Conservation (phyloP, 2,797 vertebrate genomes). For the Betta splendens region DNA sequence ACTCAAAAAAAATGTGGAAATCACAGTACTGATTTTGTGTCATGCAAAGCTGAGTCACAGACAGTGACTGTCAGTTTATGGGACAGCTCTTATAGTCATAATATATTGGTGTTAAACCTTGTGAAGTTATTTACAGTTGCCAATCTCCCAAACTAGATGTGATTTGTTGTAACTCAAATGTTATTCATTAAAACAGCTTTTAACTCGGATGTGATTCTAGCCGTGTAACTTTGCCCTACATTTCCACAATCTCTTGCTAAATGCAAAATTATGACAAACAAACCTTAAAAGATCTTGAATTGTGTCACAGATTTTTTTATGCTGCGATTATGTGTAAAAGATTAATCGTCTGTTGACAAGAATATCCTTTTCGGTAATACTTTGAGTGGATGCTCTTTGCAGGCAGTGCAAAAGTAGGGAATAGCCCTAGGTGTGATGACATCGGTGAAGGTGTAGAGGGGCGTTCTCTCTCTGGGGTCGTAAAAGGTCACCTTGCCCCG, state of each 20-base stretch:
- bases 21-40: slow-evolving; percentile 34
- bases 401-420: slow-evolving; percentile 85
- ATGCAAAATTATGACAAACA: neutral
- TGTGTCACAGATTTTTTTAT: neutral
- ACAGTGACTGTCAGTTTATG: slow-evolving; percentile 37
- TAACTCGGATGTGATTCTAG: neutral
- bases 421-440: slow-evolving; percentile 69
- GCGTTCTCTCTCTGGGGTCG: slow-evolving; percentile 72
- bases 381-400: slow-evolving; percentile 81
- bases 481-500: slow-evolving; percentile 81
- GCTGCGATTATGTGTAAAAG: neutral
- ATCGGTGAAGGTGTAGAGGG: slow-evolving; percentile 80
- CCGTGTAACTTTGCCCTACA: neutral
- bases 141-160: slow-evolving; percentile 24
- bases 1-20: slow-evolving; percentile 30
- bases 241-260: neutral
- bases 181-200: slow-evolving; percentile 19
- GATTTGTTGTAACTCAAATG: slow-evolving; percentile 59
- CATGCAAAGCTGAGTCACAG: slow-evolving; percentile 45
- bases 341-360: slow-evolving; percentile 61
- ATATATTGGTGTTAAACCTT: slow-evolving; percentile 52
- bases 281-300: neutral
- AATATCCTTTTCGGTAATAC: slow-evolving; percentile 70
- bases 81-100: slow-evolving; percentile 57
- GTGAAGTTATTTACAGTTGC: slow-evolving; percentile 41